Conservation (phyloP, 1,140 invertebrate species). For the Akabosia matsudoensis region DNA sequence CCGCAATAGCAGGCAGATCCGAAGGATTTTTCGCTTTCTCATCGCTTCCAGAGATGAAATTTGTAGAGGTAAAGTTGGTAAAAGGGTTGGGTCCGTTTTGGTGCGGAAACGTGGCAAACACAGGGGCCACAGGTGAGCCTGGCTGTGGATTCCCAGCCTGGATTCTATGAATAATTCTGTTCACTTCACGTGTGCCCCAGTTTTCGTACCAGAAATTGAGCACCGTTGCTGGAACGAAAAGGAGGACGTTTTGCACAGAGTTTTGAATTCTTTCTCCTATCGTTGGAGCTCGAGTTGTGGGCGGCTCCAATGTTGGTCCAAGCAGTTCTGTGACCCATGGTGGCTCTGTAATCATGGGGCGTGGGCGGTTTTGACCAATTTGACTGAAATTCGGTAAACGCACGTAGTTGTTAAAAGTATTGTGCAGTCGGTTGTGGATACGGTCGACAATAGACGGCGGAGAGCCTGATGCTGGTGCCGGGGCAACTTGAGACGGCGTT, state of each 20-base stretch:
- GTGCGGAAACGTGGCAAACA: background rate
- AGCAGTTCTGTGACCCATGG: constrained; percentile 17
- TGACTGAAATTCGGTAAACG: background rate
- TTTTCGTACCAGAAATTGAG: constrained; percentile 20
- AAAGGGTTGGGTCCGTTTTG: background rate
- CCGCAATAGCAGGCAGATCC: background rate
- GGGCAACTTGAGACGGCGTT: too few species aligned
- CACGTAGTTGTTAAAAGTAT: too few species aligned
- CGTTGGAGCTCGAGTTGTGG: background rate
- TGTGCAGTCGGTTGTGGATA: background rate
- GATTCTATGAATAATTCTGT: background rate
- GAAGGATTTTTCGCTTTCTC: background rate
- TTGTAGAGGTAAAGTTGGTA: background rate
- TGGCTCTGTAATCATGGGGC: constrained; percentile 1
- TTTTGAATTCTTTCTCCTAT: background rate
- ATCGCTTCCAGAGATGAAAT: background rate
- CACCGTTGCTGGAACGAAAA: constrained; percentile 1
- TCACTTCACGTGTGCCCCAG: background rate
- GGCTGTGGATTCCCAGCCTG: background rate
- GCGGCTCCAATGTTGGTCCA: background rate
- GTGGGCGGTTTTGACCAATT: background rate
- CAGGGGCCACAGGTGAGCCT: background rate
- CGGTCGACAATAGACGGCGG: background rate
- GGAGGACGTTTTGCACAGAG: background rate
- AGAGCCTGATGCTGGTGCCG: background rate